These are phyloP conservation scores for Coenonympha arcania DNA, from an alignment of 2,888 invertebrate species.

Conservation along the genomic window DNA sequence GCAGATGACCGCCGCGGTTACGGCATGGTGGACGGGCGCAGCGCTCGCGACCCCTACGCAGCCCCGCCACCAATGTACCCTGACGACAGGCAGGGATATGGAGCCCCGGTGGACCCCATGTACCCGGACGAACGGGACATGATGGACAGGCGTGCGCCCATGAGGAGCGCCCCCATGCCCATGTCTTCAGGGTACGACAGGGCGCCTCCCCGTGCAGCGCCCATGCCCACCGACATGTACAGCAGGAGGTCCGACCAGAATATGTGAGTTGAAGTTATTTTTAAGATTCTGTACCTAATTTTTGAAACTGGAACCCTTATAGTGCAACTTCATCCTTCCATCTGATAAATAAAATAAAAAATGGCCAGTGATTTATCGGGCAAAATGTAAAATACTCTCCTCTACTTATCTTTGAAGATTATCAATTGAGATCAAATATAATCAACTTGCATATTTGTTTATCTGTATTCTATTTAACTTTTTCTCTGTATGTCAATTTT, in stretches of 20 bases:
- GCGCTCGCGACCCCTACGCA: constrained; percentile 51
- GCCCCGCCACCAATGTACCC: constrained; percentile 49
- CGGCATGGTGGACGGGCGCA: constrained; percentile 58
- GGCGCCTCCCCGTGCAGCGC: constrained; percentile 45
- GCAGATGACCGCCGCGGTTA: constrained; percentile 66
- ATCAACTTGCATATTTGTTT: too few species aligned
- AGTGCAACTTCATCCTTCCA: too few species aligned
- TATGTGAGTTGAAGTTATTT: constrained; percentile 43
- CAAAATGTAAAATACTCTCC: too few species aligned
- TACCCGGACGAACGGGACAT: constrained; percentile 54
- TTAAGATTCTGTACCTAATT: too few species aligned
- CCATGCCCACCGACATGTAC: constrained; percentile 67
- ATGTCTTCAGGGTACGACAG: constrained; percentile 51
- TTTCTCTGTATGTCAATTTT: too few species aligned
- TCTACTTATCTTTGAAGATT: too few species aligned
- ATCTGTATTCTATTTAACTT: too few species aligned
- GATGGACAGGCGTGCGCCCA: constrained; percentile 51
- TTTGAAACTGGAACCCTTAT: too few species aligned
- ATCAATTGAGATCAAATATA: too few species aligned
- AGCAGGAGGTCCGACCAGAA: constrained; percentile 59
- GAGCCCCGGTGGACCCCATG: constrained; percentile 34
- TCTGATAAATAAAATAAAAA: too few species aligned
- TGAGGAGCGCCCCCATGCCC: constrained; percentile 42
- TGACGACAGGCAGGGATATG: constrained; percentile 44
- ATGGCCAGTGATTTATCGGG: too few species aligned